Evolutionary conservation across 1,140 invertebrate genomes (phyloP).

Genomic region (Oryzaephilus surinamensis): DNA sequence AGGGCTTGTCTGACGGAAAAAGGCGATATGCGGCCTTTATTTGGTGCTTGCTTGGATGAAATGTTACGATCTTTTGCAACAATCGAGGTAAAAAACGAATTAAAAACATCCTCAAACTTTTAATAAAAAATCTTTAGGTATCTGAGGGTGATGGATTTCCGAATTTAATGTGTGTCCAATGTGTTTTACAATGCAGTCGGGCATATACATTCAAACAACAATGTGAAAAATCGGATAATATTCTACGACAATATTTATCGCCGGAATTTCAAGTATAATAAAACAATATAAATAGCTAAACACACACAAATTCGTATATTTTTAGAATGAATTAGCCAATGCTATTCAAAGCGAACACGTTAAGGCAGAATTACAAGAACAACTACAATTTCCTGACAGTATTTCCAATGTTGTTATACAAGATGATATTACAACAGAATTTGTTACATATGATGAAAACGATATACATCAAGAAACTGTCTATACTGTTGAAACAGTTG

Average conservation of each 20-base stretch:
- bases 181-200: conserved; percentile 38
- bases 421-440: conserved; percentile 21
- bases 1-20: conserved; percentile 36
- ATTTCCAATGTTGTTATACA: conserved; percentile 21
- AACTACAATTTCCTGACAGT: conserved; percentile 21
- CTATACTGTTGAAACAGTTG: conserved; percentile 11
- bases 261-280: conserved; percentile 35
- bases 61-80: conserved; percentile 37
- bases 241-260: conserved; percentile 31
- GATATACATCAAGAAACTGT: conserved; percentile 11
- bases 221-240: conserved; percentile 39
- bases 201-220: conserved; percentile 41
- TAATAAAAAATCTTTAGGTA: conserved; percentile 28
- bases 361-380: conserved; percentile 24
- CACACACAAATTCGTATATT: background rate
- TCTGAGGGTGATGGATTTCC: conserved; percentile 39
- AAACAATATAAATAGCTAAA: too few relatives aligned
- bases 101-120: background rate
- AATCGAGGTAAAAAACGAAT: conserved; percentile 29
- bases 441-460: conserved; percentile 19
- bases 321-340: conserved; percentile 21
- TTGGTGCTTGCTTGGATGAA: conserved; percentile 38
- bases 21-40: conserved; percentile 38
- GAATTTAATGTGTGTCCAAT: conserved; percentile 38
- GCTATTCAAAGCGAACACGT: conserved; percentile 18